Evolutionary conservation across 2,797 vertebrate genomes (phyloP).

Genomic region (Manis crassicaudata): DNA sequence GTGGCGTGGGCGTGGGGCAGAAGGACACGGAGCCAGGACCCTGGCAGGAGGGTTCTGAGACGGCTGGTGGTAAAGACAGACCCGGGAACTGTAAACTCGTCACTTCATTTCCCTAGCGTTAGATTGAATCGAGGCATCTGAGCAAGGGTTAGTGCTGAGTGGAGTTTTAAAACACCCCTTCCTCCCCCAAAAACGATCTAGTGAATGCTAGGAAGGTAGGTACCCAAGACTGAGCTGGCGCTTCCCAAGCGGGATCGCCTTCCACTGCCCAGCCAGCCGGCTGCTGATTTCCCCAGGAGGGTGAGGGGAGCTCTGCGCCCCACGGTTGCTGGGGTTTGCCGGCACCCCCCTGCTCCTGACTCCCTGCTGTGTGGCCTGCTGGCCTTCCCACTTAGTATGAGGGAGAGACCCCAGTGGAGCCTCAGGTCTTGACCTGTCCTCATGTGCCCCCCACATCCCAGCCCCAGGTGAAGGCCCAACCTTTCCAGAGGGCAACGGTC

Average conservation of each 20-base stretch:
- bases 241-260: rapidly evolving
- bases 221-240: neutral
- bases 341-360: rapidly evolving
- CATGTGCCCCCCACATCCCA: rapidly evolving
- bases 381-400: rapidly evolving
- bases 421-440: neutral
- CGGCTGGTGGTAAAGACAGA: neutral
- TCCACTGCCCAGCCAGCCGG: neutral
- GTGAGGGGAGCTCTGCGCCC: neutral
- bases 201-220: neutral
- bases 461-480: neutral
- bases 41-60: neutral
- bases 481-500: neutral
- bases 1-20: rapidly evolving
- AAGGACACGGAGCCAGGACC: rapidly evolving
- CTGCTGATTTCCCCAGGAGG: neutral
- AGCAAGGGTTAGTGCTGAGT: neutral
- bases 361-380: neutral
- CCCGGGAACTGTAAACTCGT: rapidly evolving
- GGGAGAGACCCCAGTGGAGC: neutral
- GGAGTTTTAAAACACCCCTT: neutral
- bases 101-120: neutral
- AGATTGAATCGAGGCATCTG: neutral
- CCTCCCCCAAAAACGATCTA: neutral
- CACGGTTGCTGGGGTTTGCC: neutral